Evolutionary conservation across 2,888 invertebrate species (phyloP), one percentile per base, ranked within the genome.

Genomic region (Lasioglossum calceatum): DNA sequence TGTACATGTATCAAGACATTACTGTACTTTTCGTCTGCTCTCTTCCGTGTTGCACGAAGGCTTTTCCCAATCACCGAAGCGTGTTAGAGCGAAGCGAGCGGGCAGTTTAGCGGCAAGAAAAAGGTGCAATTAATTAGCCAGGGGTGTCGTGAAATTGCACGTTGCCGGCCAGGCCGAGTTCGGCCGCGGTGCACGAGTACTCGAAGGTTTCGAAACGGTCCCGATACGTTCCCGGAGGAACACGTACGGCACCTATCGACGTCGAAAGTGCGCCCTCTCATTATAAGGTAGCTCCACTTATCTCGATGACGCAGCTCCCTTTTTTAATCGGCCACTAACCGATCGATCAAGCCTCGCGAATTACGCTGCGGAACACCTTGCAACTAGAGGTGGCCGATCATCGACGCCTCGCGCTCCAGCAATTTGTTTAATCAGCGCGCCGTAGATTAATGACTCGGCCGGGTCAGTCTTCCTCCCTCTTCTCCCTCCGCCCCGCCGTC

Each of bases 281-380:
- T 92, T 92, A 92, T 88, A 89, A 91, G 89, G 84, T 91, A 90
- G 88, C 86, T 82, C 82, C 84, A 89, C 90, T 92, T 88, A 91
- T 88, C 88, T 85, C 88, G 87, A 92, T 89, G 91, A 92, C 85
- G 88, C 82, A 82, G 90, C 79, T 84, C 77, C 85, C 85, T 86
- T 89, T 92, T 91, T 90, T 90, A 89, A 91, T 89, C 89, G 89
- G 76, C 39, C 80, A 82, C 83, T 81, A 87, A 89, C 80, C 90
- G 90, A 91, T 90, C 89, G 90, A 90, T 91, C 90, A 81, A 32
- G 58, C 50, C 78, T 67, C 81, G 78, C 78, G 83, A 91, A 91
- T 91, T 90, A 74, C 76, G 80, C 77, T 70, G 72, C 71, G 70
- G 84, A 86, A 79, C 90, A 90, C 89, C 87, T 91, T 90, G 87